Evolutionary conservation across 2,888 invertebrate species (phyloP).

Genomic region (Sussaba pulchella): DNA sequence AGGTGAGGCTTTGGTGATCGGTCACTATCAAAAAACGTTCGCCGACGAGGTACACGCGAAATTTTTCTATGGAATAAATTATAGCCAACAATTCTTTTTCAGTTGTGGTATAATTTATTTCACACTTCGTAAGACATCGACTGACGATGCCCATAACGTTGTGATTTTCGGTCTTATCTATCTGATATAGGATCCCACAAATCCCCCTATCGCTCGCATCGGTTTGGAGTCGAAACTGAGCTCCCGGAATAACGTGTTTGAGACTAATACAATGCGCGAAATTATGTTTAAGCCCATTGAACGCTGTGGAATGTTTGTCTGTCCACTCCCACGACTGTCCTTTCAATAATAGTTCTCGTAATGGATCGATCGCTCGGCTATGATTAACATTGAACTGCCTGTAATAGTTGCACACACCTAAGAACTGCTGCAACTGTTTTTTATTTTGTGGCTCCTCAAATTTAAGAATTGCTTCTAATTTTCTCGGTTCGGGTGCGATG

Average conservation of each 20-base stretch:
- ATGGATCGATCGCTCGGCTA: background rate
- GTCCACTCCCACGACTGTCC: constrained; percentile 39
- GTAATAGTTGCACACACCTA: background rate
- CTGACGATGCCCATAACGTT: constrained; percentile 68
- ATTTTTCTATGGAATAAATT: constrained; percentile 69
- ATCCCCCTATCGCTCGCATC: constrained; percentile 61
- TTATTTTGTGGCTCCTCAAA: background rate
- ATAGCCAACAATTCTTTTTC: constrained; percentile 73
- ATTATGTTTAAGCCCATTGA: constrained; percentile 40
- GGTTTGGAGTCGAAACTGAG: constrained; percentile 57
- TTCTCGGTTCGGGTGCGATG: background rate
- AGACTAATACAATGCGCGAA: constrained; percentile 52
- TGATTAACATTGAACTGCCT: background rate
- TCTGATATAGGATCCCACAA: constrained; percentile 63
- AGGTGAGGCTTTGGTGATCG: constrained; percentile 28
- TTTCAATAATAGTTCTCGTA: constrained; percentile 9
- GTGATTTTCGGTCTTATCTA: constrained; percentile 23
- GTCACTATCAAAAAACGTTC: constrained; percentile 16
- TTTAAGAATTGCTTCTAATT: background rate
- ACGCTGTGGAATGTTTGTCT: constrained; percentile 30
- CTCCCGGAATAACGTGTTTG: constrained; percentile 30
- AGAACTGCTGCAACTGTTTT: background rate
- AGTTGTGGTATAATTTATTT: constrained; percentile 54
- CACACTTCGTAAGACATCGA: constrained; percentile 48
- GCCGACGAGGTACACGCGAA: constrained; percentile 41